Evolutionary conservation across 1,140 invertebrate genomes (phyloP), one percentile per base, ranked within the genome.

Genomic region (Cataglyphis hispanica): DNA sequence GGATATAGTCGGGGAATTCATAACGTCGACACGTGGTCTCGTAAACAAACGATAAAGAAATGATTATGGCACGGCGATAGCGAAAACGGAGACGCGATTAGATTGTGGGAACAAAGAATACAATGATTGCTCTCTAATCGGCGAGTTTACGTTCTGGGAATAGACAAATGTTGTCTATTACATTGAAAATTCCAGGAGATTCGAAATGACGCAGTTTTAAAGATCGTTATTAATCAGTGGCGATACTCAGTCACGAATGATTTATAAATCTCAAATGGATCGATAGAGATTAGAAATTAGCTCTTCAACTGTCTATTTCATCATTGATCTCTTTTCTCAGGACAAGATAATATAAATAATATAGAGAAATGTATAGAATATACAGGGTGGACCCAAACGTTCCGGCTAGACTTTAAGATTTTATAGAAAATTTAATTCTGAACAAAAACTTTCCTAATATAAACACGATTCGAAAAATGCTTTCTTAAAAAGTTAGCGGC

Each of bases 81-180:
- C 2, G 31, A 37, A 46, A 58, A 81, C 16, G 40, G 22, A 66
- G 13, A 1, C 22, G 64, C 64, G 64, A 81, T 78, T 67, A 67
- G 77, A 70, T 70, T 70, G 64, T 22, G 22, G 11, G 34, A n/a
- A 81, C 64, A 81, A 70, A 81, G 77, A 81, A 58, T 70, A 34
- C 19, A 81, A 50, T 58, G 77, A 81, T 70, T 43, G 50, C 66
- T 70, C 66, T 70, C 50, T 58, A 81, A 58, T 58, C 66, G 22
- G 37, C 61, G 25, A 37, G 19, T 70, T 81, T 56, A 31, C 53
- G 13, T 70, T 70, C 46, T 70, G 4, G 13, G 66, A 81, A 70
- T 70, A 16, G 8, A 1, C 19, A 31, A 50, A 27, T 16, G 25
- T 27, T 22, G 16, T 27, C 1, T 31, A 8, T 64, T 58, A 16